Conservation (phyloP, 1,140 invertebrate species). For the Hestina assimilis region DNA sequence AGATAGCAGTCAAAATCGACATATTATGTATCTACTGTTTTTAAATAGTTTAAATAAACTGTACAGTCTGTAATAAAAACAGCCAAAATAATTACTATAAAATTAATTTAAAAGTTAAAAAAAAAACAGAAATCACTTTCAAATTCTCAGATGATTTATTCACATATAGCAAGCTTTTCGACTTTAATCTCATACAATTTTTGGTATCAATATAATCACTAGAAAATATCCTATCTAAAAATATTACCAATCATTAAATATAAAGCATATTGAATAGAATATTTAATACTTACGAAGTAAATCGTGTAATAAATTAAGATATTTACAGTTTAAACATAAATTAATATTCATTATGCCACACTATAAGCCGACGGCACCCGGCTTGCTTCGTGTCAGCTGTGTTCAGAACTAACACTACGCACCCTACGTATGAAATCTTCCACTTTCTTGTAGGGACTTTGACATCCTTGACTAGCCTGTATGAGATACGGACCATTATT, state of each 20-base stretch:
- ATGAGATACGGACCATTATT: conserved; percentile 59
- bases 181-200: conserved; percentile 6
- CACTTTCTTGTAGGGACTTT: conserved; percentile 64
- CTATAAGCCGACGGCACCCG: conserved; percentile 59
- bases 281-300: not conserved
- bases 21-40: too few species aligned
- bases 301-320: conserved; percentile 1
- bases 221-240: conserved; percentile 13
- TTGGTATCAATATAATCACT: conserved; percentile 10
- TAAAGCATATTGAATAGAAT: not conserved
- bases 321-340: conserved; percentile 33
- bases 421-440: conserved; percentile 65
- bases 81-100: too few species aligned
- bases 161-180: conserved; percentile 8
- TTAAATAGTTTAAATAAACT: too few species aligned
- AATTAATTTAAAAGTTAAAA: too few species aligned
- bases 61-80: too few species aligned
- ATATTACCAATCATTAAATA: conserved; percentile 4
- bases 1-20: too few species aligned
- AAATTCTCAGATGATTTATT: conserved; percentile 6
- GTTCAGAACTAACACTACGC: conserved; percentile 55
- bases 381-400: conserved; percentile 68
- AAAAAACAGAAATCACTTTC: too few species aligned
- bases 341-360: conserved; percentile 59
- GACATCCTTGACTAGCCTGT: conserved; percentile 52